phyloP scores from a whole-genome alignment of 92 coral and sea anemone genomes.

The Ricordea florida region DNA sequence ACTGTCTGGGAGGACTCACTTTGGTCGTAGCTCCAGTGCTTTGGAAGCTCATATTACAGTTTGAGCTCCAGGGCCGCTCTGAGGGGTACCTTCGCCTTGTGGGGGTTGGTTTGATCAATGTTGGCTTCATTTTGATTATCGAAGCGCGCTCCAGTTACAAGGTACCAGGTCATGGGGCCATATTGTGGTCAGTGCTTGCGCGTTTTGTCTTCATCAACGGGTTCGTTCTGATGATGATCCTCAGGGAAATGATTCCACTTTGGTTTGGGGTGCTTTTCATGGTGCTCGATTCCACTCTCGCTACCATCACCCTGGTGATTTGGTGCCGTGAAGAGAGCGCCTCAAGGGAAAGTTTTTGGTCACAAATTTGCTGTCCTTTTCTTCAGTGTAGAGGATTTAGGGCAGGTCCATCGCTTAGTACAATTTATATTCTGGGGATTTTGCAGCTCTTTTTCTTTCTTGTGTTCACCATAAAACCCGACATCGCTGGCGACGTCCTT shows the following conservation, averaged over 20 bases:
- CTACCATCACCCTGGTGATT: conserved; percentile 28
- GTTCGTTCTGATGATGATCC: not conserved
- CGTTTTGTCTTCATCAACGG: not conserved
- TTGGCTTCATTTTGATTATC: conserved; percentile 17
- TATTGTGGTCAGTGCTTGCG: conserved; percentile 4
- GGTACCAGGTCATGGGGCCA: conserved; percentile 8
- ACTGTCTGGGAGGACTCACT: conserved; percentile 17
- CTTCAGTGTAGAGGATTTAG: not conserved
- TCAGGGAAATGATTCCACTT: conserved; percentile 11
- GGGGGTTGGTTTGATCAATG: conserved; percentile 2
- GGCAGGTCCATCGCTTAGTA: not conserved
- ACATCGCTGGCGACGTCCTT: conserved; percentile 6
- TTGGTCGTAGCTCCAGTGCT: conserved; percentile 30
- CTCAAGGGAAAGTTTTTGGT: not conserved
- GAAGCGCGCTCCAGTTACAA: conserved; percentile 39
- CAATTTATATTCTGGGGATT: not conserved
- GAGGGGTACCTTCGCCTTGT: conserved; percentile 33
- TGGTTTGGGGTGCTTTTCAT: conserved; percentile 15
- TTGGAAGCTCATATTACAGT: conserved; percentile 21
- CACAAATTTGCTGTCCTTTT: conserved; percentile 1
- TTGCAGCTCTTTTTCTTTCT: conserved; percentile 12
- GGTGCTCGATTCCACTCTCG: conserved; percentile 34
- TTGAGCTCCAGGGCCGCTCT: conserved; percentile 27
- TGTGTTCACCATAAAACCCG: conserved; percentile 4
- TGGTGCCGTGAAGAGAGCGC: conserved; percentile 37